phyloP scores from a whole-genome alignment of 1,140 invertebrate species.

The Phymorhynchus buccinoides region DNA sequence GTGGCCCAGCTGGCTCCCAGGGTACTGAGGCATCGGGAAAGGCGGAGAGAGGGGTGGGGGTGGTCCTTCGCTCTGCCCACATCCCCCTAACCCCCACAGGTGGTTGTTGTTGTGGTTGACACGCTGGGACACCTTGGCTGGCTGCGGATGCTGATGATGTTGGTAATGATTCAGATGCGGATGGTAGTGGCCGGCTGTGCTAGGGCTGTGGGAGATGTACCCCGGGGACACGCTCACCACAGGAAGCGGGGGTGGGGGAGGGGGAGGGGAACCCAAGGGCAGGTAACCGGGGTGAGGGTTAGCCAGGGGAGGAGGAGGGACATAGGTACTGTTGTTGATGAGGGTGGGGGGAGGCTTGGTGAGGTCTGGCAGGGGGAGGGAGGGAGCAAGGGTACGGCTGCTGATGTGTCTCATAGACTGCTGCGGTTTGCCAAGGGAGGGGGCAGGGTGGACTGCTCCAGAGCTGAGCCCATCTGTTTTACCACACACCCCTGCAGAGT shows the following conservation, averaged over 20 bases:
- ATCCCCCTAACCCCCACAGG: neutral
- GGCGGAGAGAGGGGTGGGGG: too few relatives aligned
- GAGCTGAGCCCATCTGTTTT: neutral
- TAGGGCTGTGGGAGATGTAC: constrained; percentile 35
- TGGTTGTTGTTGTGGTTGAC: constrained; percentile 18
- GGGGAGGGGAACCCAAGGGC: constrained; percentile 12
- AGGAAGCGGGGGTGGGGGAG: neutral
- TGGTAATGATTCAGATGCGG: too few relatives aligned
- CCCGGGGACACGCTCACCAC: constrained; percentile 18
- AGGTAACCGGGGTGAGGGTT: constrained; percentile 27
- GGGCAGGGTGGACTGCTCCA: neutral
- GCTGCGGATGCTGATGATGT: too few relatives aligned
- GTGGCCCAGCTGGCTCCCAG: too few relatives aligned
- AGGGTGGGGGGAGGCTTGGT: constrained; percentile 30
- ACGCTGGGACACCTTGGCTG: neutral
- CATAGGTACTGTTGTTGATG: neutral
- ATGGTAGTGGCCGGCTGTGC: neutral
- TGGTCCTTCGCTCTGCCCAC: neutral
- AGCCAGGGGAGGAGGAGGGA: constrained; percentile 2
- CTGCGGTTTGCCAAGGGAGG: neutral
- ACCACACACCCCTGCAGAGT: neutral
- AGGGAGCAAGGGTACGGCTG: neutral
- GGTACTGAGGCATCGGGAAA: too few relatives aligned
- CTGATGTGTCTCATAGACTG: constrained; percentile 27
- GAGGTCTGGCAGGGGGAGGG: constrained; percentile 24